These are phyloP conservation scores for Eufriesea mexicana DNA, from an alignment of 1,140 invertebrate genomes.

Conservation along the genomic window DNA sequence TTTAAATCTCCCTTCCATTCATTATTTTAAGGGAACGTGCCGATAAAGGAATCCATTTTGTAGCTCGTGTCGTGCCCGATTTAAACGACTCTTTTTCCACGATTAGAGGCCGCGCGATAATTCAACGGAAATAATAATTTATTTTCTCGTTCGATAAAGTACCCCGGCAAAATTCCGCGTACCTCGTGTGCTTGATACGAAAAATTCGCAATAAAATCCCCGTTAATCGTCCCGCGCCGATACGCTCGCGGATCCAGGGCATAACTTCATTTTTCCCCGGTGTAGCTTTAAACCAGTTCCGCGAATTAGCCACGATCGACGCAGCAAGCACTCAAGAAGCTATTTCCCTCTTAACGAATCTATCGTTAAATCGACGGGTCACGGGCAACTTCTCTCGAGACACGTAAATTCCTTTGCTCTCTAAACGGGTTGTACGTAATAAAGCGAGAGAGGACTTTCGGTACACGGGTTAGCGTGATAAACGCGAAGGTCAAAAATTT, in stretches of 20 bases:
- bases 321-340: neutral
- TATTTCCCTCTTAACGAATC: neutral
- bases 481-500: conserved; percentile 58
- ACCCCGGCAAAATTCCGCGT: neutral
- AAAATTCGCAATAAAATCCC: neutral
- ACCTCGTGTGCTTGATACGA: neutral
- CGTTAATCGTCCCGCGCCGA: too few species aligned
- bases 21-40: conserved; percentile 21
- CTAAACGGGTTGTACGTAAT: conserved; percentile 31
- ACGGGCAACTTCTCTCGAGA: neutral
- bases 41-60: conserved; percentile 23
- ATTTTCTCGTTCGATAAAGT: too few species aligned
- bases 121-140: neutral
- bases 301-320: too few species aligned
- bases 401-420: neutral
- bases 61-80: neutral
- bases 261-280: too few species aligned
- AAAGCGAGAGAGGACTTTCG: conserved; percentile 42
- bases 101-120: neutral
- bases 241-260: too few species aligned
- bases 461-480: conserved; percentile 30
- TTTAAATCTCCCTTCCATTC: conserved; percentile 45
- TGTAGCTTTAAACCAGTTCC: too few species aligned
- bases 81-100: neutral
- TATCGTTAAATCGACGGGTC: neutral